Evolutionary conservation across 2,888 invertebrate genomes (phyloP).

Genomic region (Gastrophysa polygoni): DNA sequence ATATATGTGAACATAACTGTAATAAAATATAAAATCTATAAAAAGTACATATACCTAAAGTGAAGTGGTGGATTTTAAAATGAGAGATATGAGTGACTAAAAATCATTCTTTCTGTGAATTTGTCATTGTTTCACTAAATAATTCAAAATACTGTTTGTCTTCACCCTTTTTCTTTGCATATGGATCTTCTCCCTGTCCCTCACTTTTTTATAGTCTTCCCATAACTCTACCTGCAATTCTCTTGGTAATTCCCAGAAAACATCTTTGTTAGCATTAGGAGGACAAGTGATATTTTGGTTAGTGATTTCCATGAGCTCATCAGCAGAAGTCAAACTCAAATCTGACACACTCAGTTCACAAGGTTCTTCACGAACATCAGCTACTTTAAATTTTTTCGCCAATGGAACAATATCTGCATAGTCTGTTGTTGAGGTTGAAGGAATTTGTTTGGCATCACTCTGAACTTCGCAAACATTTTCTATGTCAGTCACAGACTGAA

Average conservation of each 20-base stretch:
- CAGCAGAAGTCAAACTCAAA: constrained; percentile 64
- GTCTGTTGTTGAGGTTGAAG: constrained; percentile 55
- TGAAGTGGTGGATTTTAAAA: too few species aligned
- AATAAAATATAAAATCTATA: too few species aligned
- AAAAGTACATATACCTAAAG: too few species aligned
- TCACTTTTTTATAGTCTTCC: constrained; percentile 64
- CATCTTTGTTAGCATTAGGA: constrained; percentile 69
- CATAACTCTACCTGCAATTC: constrained; percentile 77
- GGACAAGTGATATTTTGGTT: constrained; percentile 60
- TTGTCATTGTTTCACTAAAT: constrained; percentile 57
- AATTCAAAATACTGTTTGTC: constrained; percentile 70
- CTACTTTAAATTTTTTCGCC: constrained; percentile 70
- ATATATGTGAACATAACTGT: too few species aligned
- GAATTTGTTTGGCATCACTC: constrained; percentile 20
- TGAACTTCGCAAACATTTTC: constrained; percentile 58
- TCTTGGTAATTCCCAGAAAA: constrained; percentile 73
- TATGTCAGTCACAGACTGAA: constrained; percentile 75
- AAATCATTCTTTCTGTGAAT: too few species aligned
- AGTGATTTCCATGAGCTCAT: constrained; percentile 10
- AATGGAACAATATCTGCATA: constrained; percentile 73
- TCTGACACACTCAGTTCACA: constrained; percentile 70
- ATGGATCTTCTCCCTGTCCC: constrained; percentile 44
- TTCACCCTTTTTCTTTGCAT: constrained; percentile 64
- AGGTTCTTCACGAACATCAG: constrained; percentile 51
- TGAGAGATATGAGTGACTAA: too few species aligned